Base-by-base conservation (phyloP, 1,140 invertebrate genomes). In the Coptotermes formosanus region DNA sequence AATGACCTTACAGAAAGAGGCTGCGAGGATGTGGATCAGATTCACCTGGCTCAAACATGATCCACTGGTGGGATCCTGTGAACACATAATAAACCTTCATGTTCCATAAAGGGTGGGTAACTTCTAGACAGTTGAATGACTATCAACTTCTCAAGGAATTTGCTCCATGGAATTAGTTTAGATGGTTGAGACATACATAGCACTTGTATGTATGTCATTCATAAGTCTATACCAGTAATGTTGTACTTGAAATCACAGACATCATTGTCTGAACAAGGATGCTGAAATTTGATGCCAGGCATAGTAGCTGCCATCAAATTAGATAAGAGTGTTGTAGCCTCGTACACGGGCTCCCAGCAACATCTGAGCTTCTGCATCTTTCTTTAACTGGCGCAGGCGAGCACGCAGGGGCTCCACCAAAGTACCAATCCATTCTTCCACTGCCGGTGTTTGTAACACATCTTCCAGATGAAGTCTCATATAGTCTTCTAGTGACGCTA, bases 341-440 rank as follows among this genome's bases (percentile, higher is more conserved):
- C 30, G 84, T 14, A 32, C 44, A 32, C 86, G 86, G 44, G 84
- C 82, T 21, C 86, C 84, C 25, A 83, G 84, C 11, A 82, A 32
- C n/a, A 87, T 83, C 32, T 85, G 86, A 23, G 86, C 69, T 52
- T 87, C 86, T 12, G 86, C 86, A 64, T 87, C 86, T 45, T 85
- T 85, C 64, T 85, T 85, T 30, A 85, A 55, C 75, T 87, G 86
- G 11, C 81, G 75, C 9, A 87, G 75, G 38, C 69, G 69, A 21
- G 84, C 19, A 30, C 85, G 92, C 52, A 93, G 90, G 0, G 93
- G 93, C 9, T 91, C 89, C 44, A 94, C 89, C 86, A 93, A 91
- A 32, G 93, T 93, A 16, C 92, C 92, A 7, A 93, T 88, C 91
- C 93, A 93, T 88, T 94, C 93, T 23, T 93, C 92, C 19, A 93